A percentile compares a stretch with the other conserved stretches of the same genome.
Conservation (phyloP, 2,113 vertebrate species). For the Psettodes erumei region DNA sequence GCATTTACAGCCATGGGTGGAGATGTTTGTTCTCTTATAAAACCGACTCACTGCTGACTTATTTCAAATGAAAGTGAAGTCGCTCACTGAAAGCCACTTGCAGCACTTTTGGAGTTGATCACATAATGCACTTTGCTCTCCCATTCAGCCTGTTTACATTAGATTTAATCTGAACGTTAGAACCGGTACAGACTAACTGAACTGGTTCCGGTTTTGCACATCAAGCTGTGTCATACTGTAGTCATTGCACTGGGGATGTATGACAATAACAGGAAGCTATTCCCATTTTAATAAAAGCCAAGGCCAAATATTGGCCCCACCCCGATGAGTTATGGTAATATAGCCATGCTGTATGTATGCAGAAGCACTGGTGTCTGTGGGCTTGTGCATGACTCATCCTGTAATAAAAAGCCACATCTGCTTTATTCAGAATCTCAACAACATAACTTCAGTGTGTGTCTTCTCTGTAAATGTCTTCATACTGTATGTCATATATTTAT, state of each 20-base stretch:
- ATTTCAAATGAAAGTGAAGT: slow-evolving; percentile 15
- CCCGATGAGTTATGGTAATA: slow-evolving; percentile 5
- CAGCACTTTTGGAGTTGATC: not conserved
- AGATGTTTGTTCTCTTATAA: slow-evolving; percentile 31
- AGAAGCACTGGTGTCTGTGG: not conserved
- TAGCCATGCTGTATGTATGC: not conserved
- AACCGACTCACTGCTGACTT: slow-evolving; percentile 11
- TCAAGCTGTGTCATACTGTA: slow-evolving; percentile 3
- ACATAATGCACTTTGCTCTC: not conserved
- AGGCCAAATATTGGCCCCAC: not conserved
- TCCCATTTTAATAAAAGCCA: not conserved
- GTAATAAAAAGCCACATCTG: slow-evolving; percentile 42
- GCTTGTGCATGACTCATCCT: slow-evolving; percentile 37
- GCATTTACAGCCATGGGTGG: slow-evolving; percentile 42
- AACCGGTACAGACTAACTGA: not conserved
- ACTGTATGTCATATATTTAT: not conserved
- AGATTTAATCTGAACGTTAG: not conserved
- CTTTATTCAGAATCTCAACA: not conserved
- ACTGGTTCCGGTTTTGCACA: not conserved
- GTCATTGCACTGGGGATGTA: not conserved
- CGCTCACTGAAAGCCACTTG: not conserved
- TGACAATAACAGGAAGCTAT: slow-evolving; percentile 29
- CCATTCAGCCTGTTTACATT: not conserved
- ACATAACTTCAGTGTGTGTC: not conserved
- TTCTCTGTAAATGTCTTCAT: not conserved